Percentiles rank a stretch among this genome's conserved stretches.
These are phyloP conservation scores for Oophaga sylvatica DNA, from an alignment of 2,797 vertebrate species.

Conservation along the genomic window DNA sequence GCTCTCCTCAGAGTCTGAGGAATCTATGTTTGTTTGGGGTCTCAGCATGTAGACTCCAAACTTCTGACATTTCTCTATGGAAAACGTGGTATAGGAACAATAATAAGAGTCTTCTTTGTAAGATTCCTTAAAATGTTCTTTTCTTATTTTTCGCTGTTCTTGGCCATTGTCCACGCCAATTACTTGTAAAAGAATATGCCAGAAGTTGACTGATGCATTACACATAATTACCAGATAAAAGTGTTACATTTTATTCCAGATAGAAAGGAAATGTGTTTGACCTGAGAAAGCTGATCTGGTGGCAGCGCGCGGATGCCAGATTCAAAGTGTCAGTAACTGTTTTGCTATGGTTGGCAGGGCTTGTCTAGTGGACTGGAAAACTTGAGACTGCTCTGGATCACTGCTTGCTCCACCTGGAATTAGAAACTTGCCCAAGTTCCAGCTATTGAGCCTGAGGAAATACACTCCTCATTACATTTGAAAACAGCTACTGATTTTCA, in stretches of 20 bases:
- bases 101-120: not conserved
- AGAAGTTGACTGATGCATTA: not conserved
- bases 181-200: not conserved
- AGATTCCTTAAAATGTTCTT: not conserved
- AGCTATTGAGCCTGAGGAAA: conserved; percentile 24
- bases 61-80: too few species aligned
- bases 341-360: conserved; percentile 5
- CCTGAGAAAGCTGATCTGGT: conserved; percentile 32
- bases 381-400: conserved; percentile 5
- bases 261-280: conserved; percentile 30
- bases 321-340: not conserved
- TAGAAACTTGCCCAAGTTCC: conserved; percentile 28
- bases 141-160: not conserved
- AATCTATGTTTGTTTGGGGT: too few species aligned
- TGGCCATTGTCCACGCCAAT: not conserved
- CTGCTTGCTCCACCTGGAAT: conserved; percentile 24
- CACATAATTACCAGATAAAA: conserved; percentile 14
- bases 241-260: conserved; percentile 17
- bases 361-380: conserved; percentile 38
- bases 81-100: not conserved
- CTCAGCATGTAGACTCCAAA: not conserved
- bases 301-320: conserved; percentile 28
- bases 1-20: too few species aligned
- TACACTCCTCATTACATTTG: conserved; percentile 24
- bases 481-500: conserved; percentile 38